Percentiles rank a stretch among this genome's conserved stretches.
These are phyloP conservation scores for Potamilus streckersoni DNA, from an alignment of 1,140 invertebrate genomes.

Conservation along the genomic window DNA sequence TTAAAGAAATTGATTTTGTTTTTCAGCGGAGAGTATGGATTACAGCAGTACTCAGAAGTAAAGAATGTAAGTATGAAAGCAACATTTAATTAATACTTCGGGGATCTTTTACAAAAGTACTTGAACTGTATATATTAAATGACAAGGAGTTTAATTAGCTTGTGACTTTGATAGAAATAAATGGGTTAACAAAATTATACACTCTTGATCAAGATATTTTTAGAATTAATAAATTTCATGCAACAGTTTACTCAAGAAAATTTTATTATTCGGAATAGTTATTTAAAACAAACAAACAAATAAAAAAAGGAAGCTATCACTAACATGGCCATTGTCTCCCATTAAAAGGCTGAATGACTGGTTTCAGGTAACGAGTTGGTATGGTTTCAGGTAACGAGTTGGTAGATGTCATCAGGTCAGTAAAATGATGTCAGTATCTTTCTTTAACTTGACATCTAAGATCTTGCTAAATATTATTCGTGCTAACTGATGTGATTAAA, in stretches of 20 bases:
- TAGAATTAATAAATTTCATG: background rate
- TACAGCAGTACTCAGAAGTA: constrained; percentile 90
- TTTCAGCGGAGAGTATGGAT: constrained; percentile 84
- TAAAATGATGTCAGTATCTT: too few relatives aligned
- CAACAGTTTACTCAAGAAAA: background rate
- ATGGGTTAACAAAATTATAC: background rate
- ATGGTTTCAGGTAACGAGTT: too few relatives aligned
- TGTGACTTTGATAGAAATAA: background rate
- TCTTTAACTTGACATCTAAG: too few relatives aligned
- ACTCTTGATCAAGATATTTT: background rate
- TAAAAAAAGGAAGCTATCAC: too few relatives aligned
- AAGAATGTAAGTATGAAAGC: constrained; percentile 80
- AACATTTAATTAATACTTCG: background rate
- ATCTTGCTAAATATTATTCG: too few relatives aligned
- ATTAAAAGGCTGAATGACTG: too few relatives aligned
- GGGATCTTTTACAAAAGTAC: background rate
- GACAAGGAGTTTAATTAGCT: background rate
- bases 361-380: too few relatives aligned
- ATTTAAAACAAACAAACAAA: too few relatives aligned
- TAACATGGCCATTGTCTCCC: too few relatives aligned
- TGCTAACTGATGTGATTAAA: too few relatives aligned
- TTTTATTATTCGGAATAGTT: too few relatives aligned
- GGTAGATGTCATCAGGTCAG: too few relatives aligned
- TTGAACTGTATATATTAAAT: background rate
- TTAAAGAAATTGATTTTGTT: constrained; percentile 31